Percentiles rank a stretch among this genome's conserved stretches.
phyloP scores from a whole-genome alignment of 2,113 vertebrate genomes.

The Spea multiplicata region DNA sequence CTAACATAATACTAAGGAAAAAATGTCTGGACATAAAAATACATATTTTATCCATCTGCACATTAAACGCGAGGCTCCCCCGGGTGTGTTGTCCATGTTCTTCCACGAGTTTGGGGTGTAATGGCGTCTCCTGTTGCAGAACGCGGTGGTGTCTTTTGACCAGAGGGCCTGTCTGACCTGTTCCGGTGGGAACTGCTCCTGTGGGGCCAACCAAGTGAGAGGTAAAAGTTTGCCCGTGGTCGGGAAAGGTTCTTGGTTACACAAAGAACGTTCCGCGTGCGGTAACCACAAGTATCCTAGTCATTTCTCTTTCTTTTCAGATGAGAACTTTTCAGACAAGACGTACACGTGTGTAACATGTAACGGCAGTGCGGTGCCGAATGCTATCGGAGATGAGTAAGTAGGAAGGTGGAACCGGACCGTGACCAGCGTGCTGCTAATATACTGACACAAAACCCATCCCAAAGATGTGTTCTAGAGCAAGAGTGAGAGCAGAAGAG shows the following conservation, averaged over 20 bases:
- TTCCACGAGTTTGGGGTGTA: background rate
- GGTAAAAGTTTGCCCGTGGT: background rate
- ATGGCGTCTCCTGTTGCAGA: background rate
- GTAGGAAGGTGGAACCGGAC: background rate
- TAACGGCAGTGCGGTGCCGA: background rate
- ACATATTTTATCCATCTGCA: too few species aligned
- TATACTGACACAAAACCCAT: too few species aligned
- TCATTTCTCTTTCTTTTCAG: conserved; percentile 9
- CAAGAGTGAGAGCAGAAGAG: too few species aligned
- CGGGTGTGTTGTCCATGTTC: too few species aligned
- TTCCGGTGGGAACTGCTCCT: background rate
- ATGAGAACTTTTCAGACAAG: background rate
- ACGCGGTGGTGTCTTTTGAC: conserved; percentile 4
- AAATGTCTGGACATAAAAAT: too few species aligned
- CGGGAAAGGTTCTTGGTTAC: too few species aligned
- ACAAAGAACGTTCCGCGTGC: too few species aligned
- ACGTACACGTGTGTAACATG: background rate
- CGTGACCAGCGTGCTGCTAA: too few species aligned
- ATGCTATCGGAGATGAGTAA: conserved; percentile 22
- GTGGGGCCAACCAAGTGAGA: background rate
- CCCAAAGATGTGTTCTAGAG: too few species aligned
- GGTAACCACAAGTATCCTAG: too few species aligned
- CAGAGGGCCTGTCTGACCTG: conserved; percentile 10
- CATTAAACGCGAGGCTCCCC: too few species aligned
- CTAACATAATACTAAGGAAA: too few species aligned